A percentile compares a stretch with the other conserved stretches of the same genome.
These are phyloP conservation scores for Pseudochromis fuscus DNA, from an alignment of 2,797 vertebrate species.

Conservation along the genomic window DNA sequence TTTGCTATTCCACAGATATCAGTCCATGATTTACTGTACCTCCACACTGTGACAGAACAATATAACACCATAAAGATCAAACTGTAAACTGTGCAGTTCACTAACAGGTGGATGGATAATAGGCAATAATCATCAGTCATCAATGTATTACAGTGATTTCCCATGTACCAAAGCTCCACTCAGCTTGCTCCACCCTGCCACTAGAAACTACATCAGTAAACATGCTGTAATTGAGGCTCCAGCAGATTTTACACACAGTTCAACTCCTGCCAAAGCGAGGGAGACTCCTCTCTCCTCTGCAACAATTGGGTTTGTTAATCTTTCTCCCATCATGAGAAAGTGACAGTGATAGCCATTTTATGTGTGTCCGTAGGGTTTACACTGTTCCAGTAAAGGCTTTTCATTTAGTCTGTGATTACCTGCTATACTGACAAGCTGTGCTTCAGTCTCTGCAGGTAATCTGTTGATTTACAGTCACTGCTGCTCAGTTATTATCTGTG, in stretches of 20 bases:
- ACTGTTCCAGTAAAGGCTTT: slow-evolving; percentile 21
- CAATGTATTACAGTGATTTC: slow-evolving; percentile 21
- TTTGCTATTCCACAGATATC: background rate
- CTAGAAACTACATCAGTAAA: slow-evolving; percentile 31
- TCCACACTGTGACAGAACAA: background rate
- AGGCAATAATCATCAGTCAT: slow-evolving; percentile 36
- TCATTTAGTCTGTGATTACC: slow-evolving; percentile 13
- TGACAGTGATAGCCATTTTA: slow-evolving; percentile 47
- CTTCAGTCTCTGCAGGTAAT: slow-evolving; percentile 13
- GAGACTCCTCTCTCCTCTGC: slow-evolving; percentile 30
- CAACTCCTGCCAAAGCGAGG: slow-evolving; percentile 37
- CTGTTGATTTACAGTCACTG: background rate
- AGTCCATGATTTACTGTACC: background rate
- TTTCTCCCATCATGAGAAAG: slow-evolving; percentile 47
- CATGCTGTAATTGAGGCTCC: slow-evolving; percentile 18
- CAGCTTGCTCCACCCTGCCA: slow-evolving; percentile 25
- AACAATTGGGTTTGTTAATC: slow-evolving; percentile 45
- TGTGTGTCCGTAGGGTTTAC: slow-evolving; percentile 38
- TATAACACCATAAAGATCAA: background rate
- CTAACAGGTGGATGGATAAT: slow-evolving; percentile 26
- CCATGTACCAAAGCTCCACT: slow-evolving; percentile 27
- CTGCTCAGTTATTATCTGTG: background rate
- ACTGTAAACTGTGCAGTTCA: slow-evolving; percentile 1
- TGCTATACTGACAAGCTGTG: slow-evolving; percentile 11
- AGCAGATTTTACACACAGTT: slow-evolving; percentile 34